Conservation (phyloP, 1,140 invertebrate genomes). For the Sweltsa coloradensis region DNA sequence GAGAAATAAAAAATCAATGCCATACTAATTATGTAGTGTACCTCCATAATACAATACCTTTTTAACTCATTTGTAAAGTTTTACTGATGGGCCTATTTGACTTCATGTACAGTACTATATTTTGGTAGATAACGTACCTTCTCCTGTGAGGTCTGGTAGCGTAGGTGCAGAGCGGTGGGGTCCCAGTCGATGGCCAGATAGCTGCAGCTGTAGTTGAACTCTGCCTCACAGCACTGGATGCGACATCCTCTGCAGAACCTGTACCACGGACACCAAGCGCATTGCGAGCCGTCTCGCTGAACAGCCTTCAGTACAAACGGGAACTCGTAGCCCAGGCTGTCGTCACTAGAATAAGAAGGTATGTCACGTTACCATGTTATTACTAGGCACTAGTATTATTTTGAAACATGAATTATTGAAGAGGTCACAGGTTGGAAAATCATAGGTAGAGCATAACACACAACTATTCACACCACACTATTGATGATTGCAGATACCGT, state of each 20-base stretch:
- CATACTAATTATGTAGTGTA: too few relatives aligned
- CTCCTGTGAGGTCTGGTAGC: slow-evolving; percentile 72
- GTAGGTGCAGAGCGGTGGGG: slow-evolving; percentile 74
- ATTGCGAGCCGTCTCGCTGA: slow-evolving; percentile 51
- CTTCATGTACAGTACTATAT: not conserved
- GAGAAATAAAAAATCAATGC: too few relatives aligned
- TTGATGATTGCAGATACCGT: too few relatives aligned
- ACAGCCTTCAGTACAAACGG: slow-evolving; percentile 73
- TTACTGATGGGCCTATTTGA: too few relatives aligned
- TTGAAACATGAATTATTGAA: too few relatives aligned
- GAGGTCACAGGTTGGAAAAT: too few relatives aligned
- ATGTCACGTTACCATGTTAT: too few relatives aligned
- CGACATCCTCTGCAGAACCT: slow-evolving; percentile 74
- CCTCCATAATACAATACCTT: too few relatives aligned
- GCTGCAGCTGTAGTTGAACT: slow-evolving; percentile 29
- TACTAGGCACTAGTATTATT: too few relatives aligned
- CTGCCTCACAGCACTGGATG: slow-evolving; percentile 51
- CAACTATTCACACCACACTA: too few relatives aligned
- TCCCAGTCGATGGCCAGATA: slow-evolving; percentile 74
- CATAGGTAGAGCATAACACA: too few relatives aligned
- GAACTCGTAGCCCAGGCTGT: slow-evolving; percentile 79
- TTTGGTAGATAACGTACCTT: slow-evolving; percentile 35
- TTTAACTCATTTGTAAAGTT: too few relatives aligned
- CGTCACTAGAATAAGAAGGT: slow-evolving; percentile 69
- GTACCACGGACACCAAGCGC: slow-evolving; percentile 74